Percentiles rank a stretch among this genome's conserved stretches.
These are phyloP conservation scores for Phylloscopus trochiloides DNA, from an alignment of 2,113 vertebrate species.

Conservation along the genomic window DNA sequence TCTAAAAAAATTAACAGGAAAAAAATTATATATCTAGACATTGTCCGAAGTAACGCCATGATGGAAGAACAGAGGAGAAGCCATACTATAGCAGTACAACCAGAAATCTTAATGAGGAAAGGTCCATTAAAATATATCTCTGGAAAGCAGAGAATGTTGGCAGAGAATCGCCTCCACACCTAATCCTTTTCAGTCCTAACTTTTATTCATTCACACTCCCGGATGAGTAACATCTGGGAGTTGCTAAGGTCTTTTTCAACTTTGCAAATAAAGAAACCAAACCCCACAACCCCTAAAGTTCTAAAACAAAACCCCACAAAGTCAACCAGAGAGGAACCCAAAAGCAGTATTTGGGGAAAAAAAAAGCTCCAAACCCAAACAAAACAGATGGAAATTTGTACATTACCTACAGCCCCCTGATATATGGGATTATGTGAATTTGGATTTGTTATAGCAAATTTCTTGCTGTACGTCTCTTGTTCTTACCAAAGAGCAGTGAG, in stretches of 20 bases:
- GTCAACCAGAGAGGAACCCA: not conserved
- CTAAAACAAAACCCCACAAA: not conserved
- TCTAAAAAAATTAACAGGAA: not conserved
- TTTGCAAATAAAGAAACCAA: not conserved
- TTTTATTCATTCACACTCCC: not conserved
- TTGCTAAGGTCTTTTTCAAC: not conserved
- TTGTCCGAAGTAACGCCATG: not conserved
- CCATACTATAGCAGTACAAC: not conserved
- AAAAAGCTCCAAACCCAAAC: fast-evolving
- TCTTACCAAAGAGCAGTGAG: not conserved
- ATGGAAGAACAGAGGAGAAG: not conserved
- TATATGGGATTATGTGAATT: not conserved
- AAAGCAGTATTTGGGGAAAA: not conserved
- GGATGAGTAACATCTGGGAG: not conserved
- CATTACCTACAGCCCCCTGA: not conserved
- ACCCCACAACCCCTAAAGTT: not conserved
- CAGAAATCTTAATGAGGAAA: not conserved
- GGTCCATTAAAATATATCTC: not conserved
- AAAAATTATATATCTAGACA: not conserved
- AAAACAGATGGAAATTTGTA: not conserved
- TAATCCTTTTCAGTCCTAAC: not conserved
- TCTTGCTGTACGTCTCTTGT: not conserved
- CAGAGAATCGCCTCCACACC: not conserved
- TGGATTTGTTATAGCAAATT: not conserved
- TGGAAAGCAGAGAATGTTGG: not conserved